Base-by-base conservation (phyloP, 2,888 invertebrate species). In the Agrotis clavis region DNA sequence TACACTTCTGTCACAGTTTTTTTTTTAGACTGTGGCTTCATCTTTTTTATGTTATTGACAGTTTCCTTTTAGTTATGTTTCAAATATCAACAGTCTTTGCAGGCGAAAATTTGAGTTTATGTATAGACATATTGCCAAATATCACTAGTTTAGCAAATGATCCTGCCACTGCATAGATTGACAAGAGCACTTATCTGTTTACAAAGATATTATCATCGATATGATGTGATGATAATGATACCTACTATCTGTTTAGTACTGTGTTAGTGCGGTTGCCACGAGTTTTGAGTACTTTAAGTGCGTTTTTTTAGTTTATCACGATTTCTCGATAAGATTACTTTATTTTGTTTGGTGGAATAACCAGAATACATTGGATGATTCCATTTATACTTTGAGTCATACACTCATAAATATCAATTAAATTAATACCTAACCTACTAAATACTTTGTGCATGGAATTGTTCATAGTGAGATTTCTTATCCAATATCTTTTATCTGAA, bases 321-420 rank as follows among this genome's bases (percentile, higher is more conserved):
- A 47, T 25, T 54, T 53, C 21, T 54, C n/a, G 82, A 78, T 82
- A 82, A 78, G 78, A 78, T 78, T 65, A 53, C 11, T 19, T 30
- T 63, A 62, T 70, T 81, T 62, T 53, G 48, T 57, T 77, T 70
- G 18, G 16, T 51, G 45, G 18, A 51, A 56, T 64, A 30, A 56
- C 19, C 35, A 50, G 50, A 67, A 60, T 60, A 25, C 48, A 56
- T 51, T 45, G 57, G 19, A 4, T 48, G 53, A 18, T 19, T 57
- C 11, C 14, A 19, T 73, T 35, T 53, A 63, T 50, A 4, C 7
- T 13, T 19, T 21, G n/a, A 47, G 9, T 18, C 47, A 57, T n/a
- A 13, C 13, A 41, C 5, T 30, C 51, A 57, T 13, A 6, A 35
- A 6, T n/a, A 35, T 35, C 5, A 25, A 56, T 30, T 30, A 57